phyloP scores from a whole-genome alignment of 2,797 vertebrate species.

The Microcaecilia unicolor region DNA sequence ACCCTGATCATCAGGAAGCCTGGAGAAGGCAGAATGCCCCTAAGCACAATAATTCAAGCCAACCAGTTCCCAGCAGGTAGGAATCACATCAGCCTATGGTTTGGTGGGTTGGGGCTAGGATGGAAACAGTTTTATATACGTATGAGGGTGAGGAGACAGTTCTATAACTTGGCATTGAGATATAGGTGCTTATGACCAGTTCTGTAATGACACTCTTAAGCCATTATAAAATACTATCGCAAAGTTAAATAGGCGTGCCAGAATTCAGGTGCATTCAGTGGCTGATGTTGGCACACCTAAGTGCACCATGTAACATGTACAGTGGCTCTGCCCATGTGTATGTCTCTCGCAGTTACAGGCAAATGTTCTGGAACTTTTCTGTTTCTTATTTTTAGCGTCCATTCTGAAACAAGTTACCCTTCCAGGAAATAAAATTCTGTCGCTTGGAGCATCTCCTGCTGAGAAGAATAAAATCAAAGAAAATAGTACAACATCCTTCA shows the following conservation, averaged over 20 bases:
- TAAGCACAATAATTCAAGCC: conserved; percentile 34
- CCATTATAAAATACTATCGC: too few relatives aligned
- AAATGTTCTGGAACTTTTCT: conserved; percentile 21
- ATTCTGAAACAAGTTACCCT: conserved; percentile 55
- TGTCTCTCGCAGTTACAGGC: too few relatives aligned
- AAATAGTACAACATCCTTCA: conserved; percentile 50
- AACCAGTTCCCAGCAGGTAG: conserved; percentile 39
- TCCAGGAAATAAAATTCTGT: conserved; percentile 57
- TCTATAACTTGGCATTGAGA: not conserved
- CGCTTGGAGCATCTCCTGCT: conserved; percentile 45
- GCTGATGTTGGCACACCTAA: too few relatives aligned
- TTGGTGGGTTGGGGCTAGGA: not conserved
- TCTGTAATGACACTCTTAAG: too few relatives aligned
- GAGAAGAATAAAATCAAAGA: conserved; percentile 48
- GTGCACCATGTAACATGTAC: too few relatives aligned
- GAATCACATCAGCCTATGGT: not conserved
- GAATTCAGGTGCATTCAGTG: too few relatives aligned
- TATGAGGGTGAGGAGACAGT: too few relatives aligned
- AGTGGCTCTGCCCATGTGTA: too few relatives aligned
- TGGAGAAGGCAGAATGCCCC: conserved; percentile 26
- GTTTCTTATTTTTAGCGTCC: conserved; percentile 39
- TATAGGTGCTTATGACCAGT: too few relatives aligned
- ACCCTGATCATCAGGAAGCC: conserved; percentile 35
- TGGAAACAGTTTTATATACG: not conserved
- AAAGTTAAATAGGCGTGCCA: too few relatives aligned